phyloP scores from a whole-genome alignment of 2,113 vertebrate species.

The Scopus umbretta region DNA sequence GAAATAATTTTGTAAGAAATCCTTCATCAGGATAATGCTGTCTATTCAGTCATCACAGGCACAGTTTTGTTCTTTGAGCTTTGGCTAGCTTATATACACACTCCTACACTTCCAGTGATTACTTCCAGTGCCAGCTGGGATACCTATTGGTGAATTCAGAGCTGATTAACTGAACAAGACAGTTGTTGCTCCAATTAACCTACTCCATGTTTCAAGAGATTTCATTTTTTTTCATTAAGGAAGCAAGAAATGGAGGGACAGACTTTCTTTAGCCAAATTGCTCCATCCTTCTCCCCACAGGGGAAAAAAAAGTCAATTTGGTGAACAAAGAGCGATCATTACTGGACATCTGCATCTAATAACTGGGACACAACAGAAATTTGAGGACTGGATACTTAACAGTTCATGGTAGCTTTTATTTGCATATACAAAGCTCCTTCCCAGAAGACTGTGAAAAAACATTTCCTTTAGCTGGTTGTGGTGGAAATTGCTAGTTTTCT shows the following conservation, averaged over 20 bases:
- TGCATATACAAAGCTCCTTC: background rate
- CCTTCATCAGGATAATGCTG: conserved; percentile 5
- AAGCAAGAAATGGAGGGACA: conserved; percentile 23
- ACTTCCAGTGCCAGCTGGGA: conserved; percentile 50
- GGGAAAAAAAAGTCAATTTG: conserved; percentile 1
- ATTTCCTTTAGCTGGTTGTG: background rate
- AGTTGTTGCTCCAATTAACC: conserved; percentile 47
- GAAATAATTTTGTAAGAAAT: conserved; percentile 28
- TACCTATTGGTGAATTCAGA: conserved; percentile 41
- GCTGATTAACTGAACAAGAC: conserved; percentile 46
- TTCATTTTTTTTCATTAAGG: conserved; percentile 33
- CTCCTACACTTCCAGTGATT: conserved; percentile 24
- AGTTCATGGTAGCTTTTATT: background rate
- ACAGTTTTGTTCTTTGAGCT: conserved; percentile 12
- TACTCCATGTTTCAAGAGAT: conserved; percentile 19
- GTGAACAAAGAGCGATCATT: background rate
- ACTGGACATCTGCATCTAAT: conserved; percentile 15
- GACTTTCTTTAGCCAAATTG: background rate
- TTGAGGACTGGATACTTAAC: background rate
- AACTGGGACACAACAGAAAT: background rate
- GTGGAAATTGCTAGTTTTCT: background rate
- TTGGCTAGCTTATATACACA: background rate
- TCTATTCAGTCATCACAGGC: conserved; percentile 16
- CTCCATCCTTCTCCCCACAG: background rate
- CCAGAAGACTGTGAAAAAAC: background rate